Percentiles rank a stretch among this genome's conserved stretches.
Conservation (phyloP, 2,888 invertebrate species). For the Mythimna vitellina region DNA sequence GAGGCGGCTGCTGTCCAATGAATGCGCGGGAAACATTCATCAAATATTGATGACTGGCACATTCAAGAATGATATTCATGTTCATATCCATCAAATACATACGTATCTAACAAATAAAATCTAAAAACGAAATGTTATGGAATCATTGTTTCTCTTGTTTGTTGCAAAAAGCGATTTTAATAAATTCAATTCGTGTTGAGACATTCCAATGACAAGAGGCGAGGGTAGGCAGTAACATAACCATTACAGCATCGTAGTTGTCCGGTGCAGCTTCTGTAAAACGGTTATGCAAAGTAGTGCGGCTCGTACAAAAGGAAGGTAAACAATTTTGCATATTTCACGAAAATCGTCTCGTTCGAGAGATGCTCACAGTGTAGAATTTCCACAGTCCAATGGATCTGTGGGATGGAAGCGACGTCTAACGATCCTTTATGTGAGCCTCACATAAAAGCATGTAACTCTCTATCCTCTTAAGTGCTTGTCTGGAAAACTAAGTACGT, state of each 20-base stretch:
- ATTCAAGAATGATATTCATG: slow-evolving; percentile 17
- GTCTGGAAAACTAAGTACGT: background rate
- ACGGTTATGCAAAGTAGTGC: slow-evolving; percentile 60
- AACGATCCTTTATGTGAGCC: background rate
- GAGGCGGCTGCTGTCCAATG: slow-evolving; percentile 6
- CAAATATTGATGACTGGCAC: slow-evolving; percentile 37
- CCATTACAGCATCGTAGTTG: slow-evolving; percentile 15
- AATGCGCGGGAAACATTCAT: slow-evolving; percentile 25
- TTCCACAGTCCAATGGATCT: slow-evolving; percentile 24
- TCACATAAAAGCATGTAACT: background rate
- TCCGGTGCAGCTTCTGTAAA: slow-evolving; percentile 32
- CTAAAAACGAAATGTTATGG: background rate
- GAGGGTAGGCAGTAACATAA: slow-evolving; percentile 38
- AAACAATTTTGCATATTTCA: slow-evolving; percentile 63
- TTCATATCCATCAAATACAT: slow-evolving; percentile 24
- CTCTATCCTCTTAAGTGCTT: background rate
- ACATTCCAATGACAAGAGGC: background rate
- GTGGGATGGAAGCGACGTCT: slow-evolving; percentile 3
- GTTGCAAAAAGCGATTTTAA: slow-evolving; percentile 3
- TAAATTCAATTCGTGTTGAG: slow-evolving; percentile 12
- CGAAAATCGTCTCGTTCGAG: slow-evolving; percentile 40
- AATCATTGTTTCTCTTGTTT: background rate
- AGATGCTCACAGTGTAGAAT: slow-evolving; percentile 27
- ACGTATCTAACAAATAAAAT: background rate
- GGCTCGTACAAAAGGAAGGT: slow-evolving; percentile 53